A percentile compares a stretch with the other conserved stretches of the same genome.
These are phyloP conservation scores for Polyergus mexicanus DNA, from an alignment of 1,140 invertebrate species.

Conservation along the genomic window DNA sequence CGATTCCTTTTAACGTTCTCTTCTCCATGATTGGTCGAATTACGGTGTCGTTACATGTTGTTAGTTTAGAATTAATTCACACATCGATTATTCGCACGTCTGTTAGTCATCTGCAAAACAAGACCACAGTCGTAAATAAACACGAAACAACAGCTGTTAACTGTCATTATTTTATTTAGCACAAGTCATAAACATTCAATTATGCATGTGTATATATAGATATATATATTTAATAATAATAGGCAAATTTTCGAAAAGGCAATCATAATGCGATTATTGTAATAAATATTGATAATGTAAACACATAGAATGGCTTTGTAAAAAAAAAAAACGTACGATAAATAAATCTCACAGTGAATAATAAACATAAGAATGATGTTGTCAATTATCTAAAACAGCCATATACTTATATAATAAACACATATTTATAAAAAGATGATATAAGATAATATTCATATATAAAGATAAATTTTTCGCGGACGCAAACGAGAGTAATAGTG, in stretches of 20 bases:
- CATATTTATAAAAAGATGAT: neutral
- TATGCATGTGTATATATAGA: neutral
- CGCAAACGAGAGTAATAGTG: constrained; percentile 35
- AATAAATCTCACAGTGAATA: neutral
- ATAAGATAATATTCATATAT: constrained; percentile 23
- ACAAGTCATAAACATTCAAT: neutral
- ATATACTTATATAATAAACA: too few species aligned
- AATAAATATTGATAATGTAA: constrained; percentile 28
- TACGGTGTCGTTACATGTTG: constrained; percentile 17
- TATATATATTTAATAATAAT: neutral
- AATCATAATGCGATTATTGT: neutral
- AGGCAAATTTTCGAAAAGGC: neutral
- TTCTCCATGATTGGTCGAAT: constrained; percentile 32
- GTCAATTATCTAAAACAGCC: constrained; percentile 17
- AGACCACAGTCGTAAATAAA: constrained; percentile 33
- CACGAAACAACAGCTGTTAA: neutral
- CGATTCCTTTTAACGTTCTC: constrained; percentile 16
- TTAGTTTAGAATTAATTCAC: constrained; percentile 55
- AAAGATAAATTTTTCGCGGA: constrained; percentile 33
- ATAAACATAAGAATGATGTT: neutral
- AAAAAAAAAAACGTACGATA: neutral
- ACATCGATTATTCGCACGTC: constrained; percentile 23
- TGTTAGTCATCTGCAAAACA: constrained; percentile 57
- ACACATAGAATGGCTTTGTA: neutral
- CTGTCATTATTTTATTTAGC: constrained; percentile 23